Base-by-base conservation (phyloP, 2,113 vertebrate species). In the Leptosomus discolor region DNA sequence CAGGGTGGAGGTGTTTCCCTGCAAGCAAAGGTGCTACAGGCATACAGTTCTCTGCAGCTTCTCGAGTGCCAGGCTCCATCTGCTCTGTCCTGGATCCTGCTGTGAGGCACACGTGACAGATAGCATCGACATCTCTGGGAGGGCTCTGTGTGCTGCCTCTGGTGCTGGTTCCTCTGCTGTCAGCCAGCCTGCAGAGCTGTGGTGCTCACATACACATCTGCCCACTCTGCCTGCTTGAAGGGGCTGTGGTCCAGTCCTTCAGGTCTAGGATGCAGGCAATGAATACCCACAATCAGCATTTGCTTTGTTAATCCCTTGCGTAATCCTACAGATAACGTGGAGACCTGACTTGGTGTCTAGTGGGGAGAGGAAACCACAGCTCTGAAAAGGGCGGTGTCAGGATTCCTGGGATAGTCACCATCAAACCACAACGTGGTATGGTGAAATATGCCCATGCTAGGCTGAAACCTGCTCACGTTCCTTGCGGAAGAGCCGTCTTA, bases 351-450 rank as follows among this genome's bases (percentile, higher is more conserved):
- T 43, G 24, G 34, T 77, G 56, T 61, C 63, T 80, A 5, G 20
- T 15, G 45, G 37, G 65, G 20, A 63, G 48, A 57, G 53, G 67
- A 94, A 88, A 57, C 32, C 78, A 51, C 84, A 60, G 32, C 0
- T 15, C 29, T 94, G 48, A 26, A 6, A 53, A 67, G 53, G 37
- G n/a, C 9, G 7, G 13, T 51, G 41, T 12, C 34, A 54, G 67
- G 58, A 41, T 69, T 90, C 75, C 34, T 9, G 56, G 34, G 8
- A 2, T 8, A 76, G 24, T 53, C 37, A 21, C 30, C 82, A 16
- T 12, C 22, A 79, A 83, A 57, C 1, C 20, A 54, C 11, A 29
- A 0, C 0, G 2, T 78, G 69, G 3, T 54, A 7, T 8, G 37
- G 37, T 67, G 74, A 54, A 58, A 63, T 48, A 5, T 18, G 24